Evolutionary conservation across 2,113 vertebrate species (phyloP).

Genomic region (Dasyornis broadbenti): DNA sequence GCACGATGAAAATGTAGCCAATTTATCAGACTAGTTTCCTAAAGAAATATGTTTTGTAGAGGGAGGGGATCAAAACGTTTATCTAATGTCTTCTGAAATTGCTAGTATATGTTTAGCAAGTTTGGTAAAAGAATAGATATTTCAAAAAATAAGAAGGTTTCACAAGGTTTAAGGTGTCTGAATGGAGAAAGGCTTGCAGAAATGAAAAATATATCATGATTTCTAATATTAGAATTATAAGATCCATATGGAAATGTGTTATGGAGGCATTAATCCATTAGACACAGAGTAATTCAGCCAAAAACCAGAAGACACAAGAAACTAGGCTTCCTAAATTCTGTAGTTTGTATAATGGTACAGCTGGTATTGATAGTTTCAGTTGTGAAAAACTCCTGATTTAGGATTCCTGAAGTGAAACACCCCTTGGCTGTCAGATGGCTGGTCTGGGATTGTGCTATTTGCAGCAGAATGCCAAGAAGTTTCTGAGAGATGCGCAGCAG

Average conservation of each 20-base stretch:
- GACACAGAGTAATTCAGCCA: background rate
- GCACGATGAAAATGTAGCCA: background rate
- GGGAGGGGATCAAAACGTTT: background rate
- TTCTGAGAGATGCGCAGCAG: background rate
- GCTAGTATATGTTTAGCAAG: background rate
- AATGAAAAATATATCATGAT: background rate
- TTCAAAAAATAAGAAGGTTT: background rate
- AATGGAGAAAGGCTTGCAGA: background rate
- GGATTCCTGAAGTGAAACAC: background rate
- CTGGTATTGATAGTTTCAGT: background rate
- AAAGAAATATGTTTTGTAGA: background rate
- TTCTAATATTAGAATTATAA: conserved; percentile 8
- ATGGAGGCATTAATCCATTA: background rate
- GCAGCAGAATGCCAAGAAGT: background rate
- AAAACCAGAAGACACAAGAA: background rate
- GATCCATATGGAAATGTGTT: background rate
- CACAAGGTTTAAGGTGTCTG: background rate
- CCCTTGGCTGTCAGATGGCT: background rate
- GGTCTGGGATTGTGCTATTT: background rate
- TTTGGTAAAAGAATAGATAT: background rate
- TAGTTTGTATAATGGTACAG: background rate
- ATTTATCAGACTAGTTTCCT: background rate
- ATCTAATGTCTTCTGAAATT: background rate
- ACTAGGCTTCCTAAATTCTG: background rate
- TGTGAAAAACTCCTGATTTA: background rate